Evolutionary conservation across 2,113 vertebrate genomes (phyloP), one percentile per base, ranked within the genome.

Genomic region (Narcine bancroftii): DNA sequence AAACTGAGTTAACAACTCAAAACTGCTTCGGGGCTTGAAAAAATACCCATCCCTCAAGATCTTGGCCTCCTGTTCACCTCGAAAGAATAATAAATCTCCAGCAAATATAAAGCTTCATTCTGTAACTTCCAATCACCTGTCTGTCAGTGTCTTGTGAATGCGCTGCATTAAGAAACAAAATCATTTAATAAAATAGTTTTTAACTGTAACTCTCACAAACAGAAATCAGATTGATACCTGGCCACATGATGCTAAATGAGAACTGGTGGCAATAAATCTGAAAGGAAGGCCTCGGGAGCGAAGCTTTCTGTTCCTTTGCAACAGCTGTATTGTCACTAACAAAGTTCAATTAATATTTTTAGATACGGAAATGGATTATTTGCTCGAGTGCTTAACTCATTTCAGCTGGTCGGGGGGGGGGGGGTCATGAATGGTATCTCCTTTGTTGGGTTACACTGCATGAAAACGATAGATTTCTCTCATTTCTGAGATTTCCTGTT

Each of bases 81-180:
- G 93, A 92, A 95, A 94, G 92, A 94, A 95, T 94, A 95, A 96
- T 97, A 97, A 97, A 97, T 97, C 95, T 94, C 94, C 92, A 3
- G 26, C 76, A 92, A 29, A 95, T 92, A 94, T 94, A 94, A 94
- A 92, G 94, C 92, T 94, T 93, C 93, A 93, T 93, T 94, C 65
- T 93, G 66, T 73, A 94, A 92, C 93, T 92, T 72, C 92, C 75
- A 93, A 93, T 93, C 93, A 95, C 94, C 92, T 39, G 93, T 87
- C 36, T 60, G 93, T 95, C 93, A 94, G 93, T 92, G 93, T 93
- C 69, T 92, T 94, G 45, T 19, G 93, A 93, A 73, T 93, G 95
- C 92, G 93, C 95, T 95, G 94, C 94, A 94, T 87, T 36, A 24
- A 26, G 29, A 50, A 50, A 79, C 94, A 93, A 94, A 92, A 92